These are phyloP conservation scores for Rhyacichthys aspro DNA, from an alignment of 2,797 vertebrate genomes.

Conservation along the genomic window DNA sequence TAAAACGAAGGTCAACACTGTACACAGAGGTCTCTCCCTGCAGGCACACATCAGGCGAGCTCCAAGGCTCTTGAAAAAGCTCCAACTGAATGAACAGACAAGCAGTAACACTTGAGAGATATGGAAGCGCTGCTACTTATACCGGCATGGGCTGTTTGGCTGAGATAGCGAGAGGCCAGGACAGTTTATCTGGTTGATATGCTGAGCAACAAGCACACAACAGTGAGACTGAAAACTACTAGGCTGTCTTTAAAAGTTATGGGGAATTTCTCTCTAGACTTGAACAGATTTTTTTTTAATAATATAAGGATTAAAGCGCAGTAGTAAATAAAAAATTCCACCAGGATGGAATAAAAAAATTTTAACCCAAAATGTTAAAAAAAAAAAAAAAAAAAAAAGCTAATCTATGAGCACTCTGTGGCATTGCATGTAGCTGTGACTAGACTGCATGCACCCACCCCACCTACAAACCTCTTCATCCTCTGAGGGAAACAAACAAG, in stretches of 20 bases:
- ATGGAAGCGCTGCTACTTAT: slow-evolving; percentile 73
- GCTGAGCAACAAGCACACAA: slow-evolving; percentile 64
- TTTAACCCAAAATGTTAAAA: too few species aligned
- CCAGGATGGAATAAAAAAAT: slow-evolving; percentile 47
- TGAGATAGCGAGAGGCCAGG: slow-evolving; percentile 63
- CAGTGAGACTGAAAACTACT: slow-evolving; percentile 39
- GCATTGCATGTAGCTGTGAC: slow-evolving; percentile 41
- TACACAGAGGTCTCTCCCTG: slow-evolving; percentile 62
- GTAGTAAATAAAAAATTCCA: too few species aligned
- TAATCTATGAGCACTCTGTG: slow-evolving; percentile 39
- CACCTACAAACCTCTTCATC: slow-evolving; percentile 79
- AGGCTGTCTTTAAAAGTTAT: slow-evolving; percentile 52
- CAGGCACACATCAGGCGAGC: slow-evolving; percentile 69
- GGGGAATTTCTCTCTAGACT: slow-evolving; percentile 24
- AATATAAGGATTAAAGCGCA: slow-evolving; percentile 33
- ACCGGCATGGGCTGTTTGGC: slow-evolving; percentile 71
- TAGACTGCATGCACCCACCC: slow-evolving; percentile 72
- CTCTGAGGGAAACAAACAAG: slow-evolving; percentile 54
- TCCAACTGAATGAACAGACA: slow-evolving; percentile 86
- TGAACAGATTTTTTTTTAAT: slow-evolving; percentile 35
- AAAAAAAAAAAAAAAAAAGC: slow-evolving; percentile 22
- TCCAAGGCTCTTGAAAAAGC: slow-evolving; percentile 70
- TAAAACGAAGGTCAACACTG: slow-evolving; percentile 50
- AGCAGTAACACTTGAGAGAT: slow-evolving; percentile 82
- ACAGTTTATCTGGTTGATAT: slow-evolving; percentile 63